These are phyloP conservation scores for Crenichthys baileyi DNA, from an alignment of 2,797 vertebrate genomes.

Conservation along the genomic window DNA sequence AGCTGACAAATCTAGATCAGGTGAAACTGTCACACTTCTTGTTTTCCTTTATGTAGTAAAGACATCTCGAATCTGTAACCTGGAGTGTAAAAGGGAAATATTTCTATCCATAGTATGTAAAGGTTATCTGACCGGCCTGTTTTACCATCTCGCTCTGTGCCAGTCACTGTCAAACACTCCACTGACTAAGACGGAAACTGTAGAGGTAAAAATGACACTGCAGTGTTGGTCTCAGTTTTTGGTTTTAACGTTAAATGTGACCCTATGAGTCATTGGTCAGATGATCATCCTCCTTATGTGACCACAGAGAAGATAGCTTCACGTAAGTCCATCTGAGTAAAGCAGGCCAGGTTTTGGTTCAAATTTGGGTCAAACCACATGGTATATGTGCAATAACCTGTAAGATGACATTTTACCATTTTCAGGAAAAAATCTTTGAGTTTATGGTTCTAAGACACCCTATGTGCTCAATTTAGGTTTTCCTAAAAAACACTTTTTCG, in stretches of 20 bases:
- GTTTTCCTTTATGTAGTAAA: conserved; percentile 2
- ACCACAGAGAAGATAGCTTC: conserved; percentile 24
- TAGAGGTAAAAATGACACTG: neutral
- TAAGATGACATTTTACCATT: neutral
- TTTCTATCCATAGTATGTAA: neutral
- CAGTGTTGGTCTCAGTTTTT: neutral
- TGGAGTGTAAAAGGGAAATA: neutral
- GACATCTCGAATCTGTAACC: neutral
- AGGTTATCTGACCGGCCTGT: neutral
- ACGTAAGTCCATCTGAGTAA: neutral
- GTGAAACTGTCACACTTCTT: conserved; percentile 25
- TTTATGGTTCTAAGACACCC: neutral
- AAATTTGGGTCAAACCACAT: neutral
- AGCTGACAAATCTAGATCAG: conserved; percentile 27
- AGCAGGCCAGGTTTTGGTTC: neutral
- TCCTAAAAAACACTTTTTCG: conserved; percentile 23
- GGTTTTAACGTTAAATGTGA: conserved; percentile 33
- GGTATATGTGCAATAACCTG: neutral
- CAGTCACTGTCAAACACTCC: neutral
- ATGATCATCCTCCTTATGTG: conserved; percentile 35
- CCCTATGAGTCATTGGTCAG: conserved; percentile 23
- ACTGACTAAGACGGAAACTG: neutral
- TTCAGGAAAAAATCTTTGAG: neutral
- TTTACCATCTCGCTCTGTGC: neutral
- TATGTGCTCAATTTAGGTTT: neutral